phyloP scores from a whole-genome alignment of 1,140 invertebrate genomes.

The Hydropsyche tenuis region DNA sequence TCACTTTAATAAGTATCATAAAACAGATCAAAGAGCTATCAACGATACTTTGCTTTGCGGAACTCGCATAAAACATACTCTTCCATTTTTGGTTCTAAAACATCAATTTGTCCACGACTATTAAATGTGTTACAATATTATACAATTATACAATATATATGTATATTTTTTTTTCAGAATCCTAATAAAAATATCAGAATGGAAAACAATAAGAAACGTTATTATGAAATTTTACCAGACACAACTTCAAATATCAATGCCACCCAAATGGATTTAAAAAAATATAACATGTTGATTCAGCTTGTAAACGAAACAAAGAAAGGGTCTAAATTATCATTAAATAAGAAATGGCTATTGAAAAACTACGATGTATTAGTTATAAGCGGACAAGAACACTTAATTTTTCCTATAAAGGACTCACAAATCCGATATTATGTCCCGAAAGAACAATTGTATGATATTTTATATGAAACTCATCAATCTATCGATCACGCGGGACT shows the following conservation, averaged over 20 bases:
- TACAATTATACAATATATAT: no score
- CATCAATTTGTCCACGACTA: no score
- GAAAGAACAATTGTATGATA: conserved; percentile 50
- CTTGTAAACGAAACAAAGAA: conserved; percentile 9
- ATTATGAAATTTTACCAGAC: conserved; percentile 13
- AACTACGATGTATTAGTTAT: conserved; percentile 18
- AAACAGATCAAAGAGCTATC: no score
- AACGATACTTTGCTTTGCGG: no score
- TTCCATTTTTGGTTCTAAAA: no score
- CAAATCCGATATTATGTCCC: conserved; percentile 44
- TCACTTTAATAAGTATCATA: no score
- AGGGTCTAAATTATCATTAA: background rate
- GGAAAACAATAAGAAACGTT: conserved; percentile 9
- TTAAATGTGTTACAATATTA: no score
- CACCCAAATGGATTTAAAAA: conserved; percentile 17
- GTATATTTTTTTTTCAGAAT: conserved; percentile 1
- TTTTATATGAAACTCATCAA: conserved; percentile 49
- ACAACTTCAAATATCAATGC: conserved; percentile 1
- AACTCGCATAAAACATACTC: no score
- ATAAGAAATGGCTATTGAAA: conserved; percentile 24
- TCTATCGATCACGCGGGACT: conserved; percentile 51
- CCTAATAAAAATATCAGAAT: conserved; percentile 6
- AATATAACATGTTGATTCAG: conserved; percentile 23
- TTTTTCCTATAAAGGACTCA: background rate
- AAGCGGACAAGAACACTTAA: background rate